Base-by-base conservation (phyloP, 2,888 invertebrate species). In the Chalcis sispes region DNA sequence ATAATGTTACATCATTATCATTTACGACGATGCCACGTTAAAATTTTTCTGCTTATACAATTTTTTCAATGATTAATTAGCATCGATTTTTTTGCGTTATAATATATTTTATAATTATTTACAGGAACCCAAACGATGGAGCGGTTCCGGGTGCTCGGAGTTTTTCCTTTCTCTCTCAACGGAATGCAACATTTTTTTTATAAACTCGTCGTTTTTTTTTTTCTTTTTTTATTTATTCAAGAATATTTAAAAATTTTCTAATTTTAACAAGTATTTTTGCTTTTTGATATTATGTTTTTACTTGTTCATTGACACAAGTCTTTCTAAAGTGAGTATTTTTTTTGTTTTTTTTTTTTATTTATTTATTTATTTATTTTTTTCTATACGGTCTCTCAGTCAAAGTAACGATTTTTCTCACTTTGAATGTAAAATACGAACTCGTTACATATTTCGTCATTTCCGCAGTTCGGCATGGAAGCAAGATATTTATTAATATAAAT, bases 111-210 rank as follows among this genome's bases (percentile, higher is more conserved):
- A 66, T 65, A 80, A 81, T 81, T 84, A 85, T 84, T 80, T 84
- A 85, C 84, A 85, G 82, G 81, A 84, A 85, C 82, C 82, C 81
- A 83, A 83, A 80, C 77, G 81, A 80, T 80, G 81, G 78, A 78
- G 78, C 72, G 73, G 77, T 82, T 64, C 70, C 67, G 67, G 50
- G 56, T 50, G 42, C 72, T 84, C 79, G 78, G 81, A 82, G 80
- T 81, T 81, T 79, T 82, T 81, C 82, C 79, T 71, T 59, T 80
- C 79, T 81, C 81, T 77, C 72, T 85, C 84, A 85, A 85, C 84
- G 84, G 84, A 84, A 84, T 84, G 84, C 85, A 85, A 84, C 84
- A 83, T 82, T 83, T 83, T 77, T 82, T 80, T 72, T 75, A n/a
- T 54, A 54, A 5, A 66, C 40, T 10, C 40, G 42, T 4, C 27